Evolutionary conservation across 2,797 vertebrate genomes (phyloP).

Genomic region (Steatocranus sp.): DNA sequence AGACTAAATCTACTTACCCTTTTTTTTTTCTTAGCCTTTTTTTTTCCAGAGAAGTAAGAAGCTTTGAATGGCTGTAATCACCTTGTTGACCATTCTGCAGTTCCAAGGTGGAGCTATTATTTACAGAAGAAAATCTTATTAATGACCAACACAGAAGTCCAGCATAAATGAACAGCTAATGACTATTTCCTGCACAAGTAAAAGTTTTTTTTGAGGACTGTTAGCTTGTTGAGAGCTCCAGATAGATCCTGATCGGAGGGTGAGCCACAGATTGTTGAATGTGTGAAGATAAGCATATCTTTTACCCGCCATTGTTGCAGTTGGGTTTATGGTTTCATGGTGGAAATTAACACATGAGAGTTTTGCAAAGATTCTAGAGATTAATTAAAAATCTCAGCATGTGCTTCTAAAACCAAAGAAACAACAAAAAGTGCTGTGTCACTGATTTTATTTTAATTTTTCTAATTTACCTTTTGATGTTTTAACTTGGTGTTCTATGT

Average conservation of each 20-base stretch:
- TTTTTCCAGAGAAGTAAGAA: background rate
- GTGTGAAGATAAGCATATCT: background rate
- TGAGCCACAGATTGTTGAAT: background rate
- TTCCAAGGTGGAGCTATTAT: background rate
- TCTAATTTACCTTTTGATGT: background rate
- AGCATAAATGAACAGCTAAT: background rate
- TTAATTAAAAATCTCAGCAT: background rate
- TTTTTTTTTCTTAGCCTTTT: background rate
- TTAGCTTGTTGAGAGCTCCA: background rate
- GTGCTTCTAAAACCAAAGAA: background rate
- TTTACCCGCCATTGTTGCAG: background rate
- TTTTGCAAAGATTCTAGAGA: background rate
- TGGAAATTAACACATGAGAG: background rate
- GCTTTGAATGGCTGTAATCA: conserved; percentile 3
- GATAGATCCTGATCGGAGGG: background rate
- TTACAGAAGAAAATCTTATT: background rate
- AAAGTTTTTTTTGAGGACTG: background rate
- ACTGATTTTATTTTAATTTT: background rate
- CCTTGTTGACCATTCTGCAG: background rate
- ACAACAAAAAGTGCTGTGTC: background rate
- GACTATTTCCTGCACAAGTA: background rate
- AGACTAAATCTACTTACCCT: background rate
- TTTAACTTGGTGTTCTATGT: background rate
- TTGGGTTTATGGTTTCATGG: conserved; percentile 3
- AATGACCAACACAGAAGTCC: background rate